Base-by-base conservation (phyloP, 2,113 vertebrate species). In the Formicarius rufipectus region DNA sequence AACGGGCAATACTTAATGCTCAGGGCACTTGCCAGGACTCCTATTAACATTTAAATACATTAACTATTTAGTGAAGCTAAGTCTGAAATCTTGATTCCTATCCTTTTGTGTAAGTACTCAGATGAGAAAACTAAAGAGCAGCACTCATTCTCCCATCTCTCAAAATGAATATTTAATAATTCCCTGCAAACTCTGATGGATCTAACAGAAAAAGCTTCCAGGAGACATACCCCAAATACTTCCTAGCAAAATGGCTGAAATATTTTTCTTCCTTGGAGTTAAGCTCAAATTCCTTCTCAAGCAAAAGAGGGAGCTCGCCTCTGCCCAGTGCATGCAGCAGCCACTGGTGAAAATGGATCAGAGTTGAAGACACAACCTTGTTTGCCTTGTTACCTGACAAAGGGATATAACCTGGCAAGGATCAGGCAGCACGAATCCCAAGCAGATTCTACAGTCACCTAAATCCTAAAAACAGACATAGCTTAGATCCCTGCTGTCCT, bases 31-130 rank as follows among this genome's bases (percentile, higher is more conserved):
- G 81, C 49, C 66, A 94, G 60, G 87, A 72, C 40, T 87, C 89
- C 93, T 95, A 96, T 95, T 96, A 95, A 89, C 86, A 95, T 96
- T 95, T 95, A 91, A 95, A 94, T 96, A 91, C 58, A 73, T 91
- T 82, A 93, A 86, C 76, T 72, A 92, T 96, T 93, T 84, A 84
- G 47, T 71, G 80, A 87, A 67, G 76, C 72, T 77, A 44, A 84
- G 76, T 59, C 86, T 88, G 55, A 86, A 95, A 87, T 84, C 37
- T 69, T 66, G 28, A 56, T 84, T 90, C 67, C 59, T 86, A 53
- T 44, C 17, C 17, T 49, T 60, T 49, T 21, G 18, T 59, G 12
- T n/a, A 47, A 95, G 60, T 40, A 59, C 79, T 92, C 72, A 77
- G 79, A 90, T 44, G 78, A 77, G 79, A 86, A 47, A 68, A 86